phyloP scores from a whole-genome alignment of 2,113 vertebrate genomes.

The Alethe castanea region DNA sequence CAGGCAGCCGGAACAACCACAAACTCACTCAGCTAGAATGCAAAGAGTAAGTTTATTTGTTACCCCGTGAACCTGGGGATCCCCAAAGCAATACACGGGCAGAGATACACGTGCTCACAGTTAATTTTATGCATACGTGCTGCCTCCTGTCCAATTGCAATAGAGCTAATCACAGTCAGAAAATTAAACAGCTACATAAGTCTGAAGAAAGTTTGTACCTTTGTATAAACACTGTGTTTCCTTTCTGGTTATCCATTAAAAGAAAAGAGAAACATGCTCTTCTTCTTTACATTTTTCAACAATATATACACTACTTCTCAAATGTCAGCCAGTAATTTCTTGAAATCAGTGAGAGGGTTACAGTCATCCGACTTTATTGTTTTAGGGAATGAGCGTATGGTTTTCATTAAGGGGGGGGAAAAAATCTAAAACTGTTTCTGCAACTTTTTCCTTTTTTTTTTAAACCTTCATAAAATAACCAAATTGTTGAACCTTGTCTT shows the following conservation, averaged over 20 bases:
- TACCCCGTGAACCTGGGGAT: not conserved
- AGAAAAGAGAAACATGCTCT: not conserved
- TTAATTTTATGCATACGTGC: not conserved
- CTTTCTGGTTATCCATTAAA: not conserved
- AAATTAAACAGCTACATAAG: not conserved
- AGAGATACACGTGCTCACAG: not conserved
- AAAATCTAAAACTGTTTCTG: not conserved
- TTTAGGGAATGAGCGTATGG: not conserved
- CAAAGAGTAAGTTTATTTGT: not conserved
- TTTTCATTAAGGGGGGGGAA: not conserved
- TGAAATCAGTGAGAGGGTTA: not conserved
- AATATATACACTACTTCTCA: not conserved
- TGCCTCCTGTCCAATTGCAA: not conserved
- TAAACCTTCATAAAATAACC: not conserved
- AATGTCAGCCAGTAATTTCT: not conserved
- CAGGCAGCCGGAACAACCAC: not conserved
- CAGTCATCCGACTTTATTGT: not conserved
- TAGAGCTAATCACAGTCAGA: not conserved
- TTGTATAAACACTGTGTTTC: not conserved
- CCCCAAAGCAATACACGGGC: not conserved
- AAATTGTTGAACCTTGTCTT: constrained; percentile 20
- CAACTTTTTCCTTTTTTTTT: not conserved
- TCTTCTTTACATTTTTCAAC: not conserved
- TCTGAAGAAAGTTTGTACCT: not conserved
- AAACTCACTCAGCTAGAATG: not conserved